Evolutionary conservation across 2,113 vertebrate genomes (phyloP).

Genomic region (Rattus rattus): DNA sequence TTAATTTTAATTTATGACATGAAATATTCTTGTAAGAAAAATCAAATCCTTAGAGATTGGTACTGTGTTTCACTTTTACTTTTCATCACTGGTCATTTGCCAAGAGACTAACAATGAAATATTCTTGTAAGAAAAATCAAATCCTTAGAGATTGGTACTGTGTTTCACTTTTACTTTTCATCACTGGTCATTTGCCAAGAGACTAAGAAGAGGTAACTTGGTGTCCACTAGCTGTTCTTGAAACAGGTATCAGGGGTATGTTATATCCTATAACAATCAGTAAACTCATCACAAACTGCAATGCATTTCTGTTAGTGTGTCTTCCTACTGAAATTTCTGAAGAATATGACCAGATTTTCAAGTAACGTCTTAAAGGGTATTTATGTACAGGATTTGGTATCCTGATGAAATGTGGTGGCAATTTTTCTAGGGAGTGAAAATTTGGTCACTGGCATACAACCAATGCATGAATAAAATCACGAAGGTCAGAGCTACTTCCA

Average conservation of each 20-base stretch:
- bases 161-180: neutral
- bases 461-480: neutral
- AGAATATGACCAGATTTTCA: neutral
- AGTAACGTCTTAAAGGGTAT: neutral
- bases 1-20: too few relatives aligned
- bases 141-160: neutral
- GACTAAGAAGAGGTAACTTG: neutral
- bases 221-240: neutral
- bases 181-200: neutral
- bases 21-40: too few relatives aligned
- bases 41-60: too few relatives aligned
- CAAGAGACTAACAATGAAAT: too few relatives aligned
- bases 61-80: too few relatives aligned
- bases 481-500: neutral
- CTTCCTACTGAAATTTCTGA: neutral
- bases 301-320: neutral
- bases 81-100: too few relatives aligned
- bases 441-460: neutral
- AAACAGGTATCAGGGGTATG: neutral
- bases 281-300: neutral
- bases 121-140: neutral
- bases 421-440: neutral
- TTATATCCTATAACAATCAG: neutral
- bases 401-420: neutral
- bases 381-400: neutral